Percentiles rank a stretch among this genome's conserved stretches.
These are phyloP conservation scores for Trachelus tabidus DNA, from an alignment of 2,888 invertebrate genomes.

Conservation along the genomic window DNA sequence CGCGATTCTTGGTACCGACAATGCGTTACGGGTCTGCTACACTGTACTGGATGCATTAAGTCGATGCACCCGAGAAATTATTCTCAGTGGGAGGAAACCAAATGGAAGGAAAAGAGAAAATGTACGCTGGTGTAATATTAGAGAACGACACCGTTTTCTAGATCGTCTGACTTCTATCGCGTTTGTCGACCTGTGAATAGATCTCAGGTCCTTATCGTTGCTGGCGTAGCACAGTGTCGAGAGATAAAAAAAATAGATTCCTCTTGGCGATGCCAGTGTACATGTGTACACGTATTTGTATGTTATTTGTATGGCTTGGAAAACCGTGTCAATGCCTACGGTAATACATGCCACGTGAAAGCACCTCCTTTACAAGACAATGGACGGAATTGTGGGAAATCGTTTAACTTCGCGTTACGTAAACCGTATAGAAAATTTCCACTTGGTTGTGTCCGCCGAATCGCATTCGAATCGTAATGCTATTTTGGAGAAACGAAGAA, in stretches of 20 bases:
- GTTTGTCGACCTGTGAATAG: background rate
- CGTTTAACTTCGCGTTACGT: background rate
- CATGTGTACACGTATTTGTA: background rate
- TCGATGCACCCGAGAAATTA: background rate
- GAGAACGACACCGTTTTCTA: background rate
- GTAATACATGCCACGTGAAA: constrained; percentile 22
- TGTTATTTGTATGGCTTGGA: constrained; percentile 8
- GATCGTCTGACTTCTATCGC: background rate
- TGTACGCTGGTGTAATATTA: background rate
- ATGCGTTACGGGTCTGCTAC: background rate
- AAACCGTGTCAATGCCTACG: constrained; percentile 42
- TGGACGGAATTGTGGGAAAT: constrained; percentile 23
- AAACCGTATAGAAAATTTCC: background rate
- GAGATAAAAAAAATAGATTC: background rate
- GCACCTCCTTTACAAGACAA: constrained; percentile 18
- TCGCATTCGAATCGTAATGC: background rate
- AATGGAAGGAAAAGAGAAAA: background rate
- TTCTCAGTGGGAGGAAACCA: background rate
- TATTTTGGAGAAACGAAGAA: background rate
- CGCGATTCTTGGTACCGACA: background rate
- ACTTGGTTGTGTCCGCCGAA: background rate
- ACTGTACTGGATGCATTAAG: background rate
- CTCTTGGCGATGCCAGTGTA: background rate
- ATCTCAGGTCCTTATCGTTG: background rate
- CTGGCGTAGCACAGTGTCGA: background rate